These are phyloP conservation scores for Hirudinaria manillensis DNA, from an alignment of 2,888 invertebrate species.

Conservation along the genomic window DNA sequence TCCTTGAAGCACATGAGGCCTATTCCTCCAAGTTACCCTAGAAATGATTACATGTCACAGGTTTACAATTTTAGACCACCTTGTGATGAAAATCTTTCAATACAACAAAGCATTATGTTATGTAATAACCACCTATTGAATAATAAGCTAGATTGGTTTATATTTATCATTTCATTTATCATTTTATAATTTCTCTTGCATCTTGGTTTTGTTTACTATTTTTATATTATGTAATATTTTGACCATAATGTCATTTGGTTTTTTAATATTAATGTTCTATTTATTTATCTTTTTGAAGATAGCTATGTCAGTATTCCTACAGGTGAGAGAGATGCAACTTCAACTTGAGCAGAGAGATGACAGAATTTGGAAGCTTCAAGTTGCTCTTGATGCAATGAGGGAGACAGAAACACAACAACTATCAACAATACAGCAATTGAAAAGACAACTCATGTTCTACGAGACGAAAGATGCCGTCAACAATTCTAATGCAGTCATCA, in stretches of 20 bases:
- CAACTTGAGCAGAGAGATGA: slow-evolving; percentile 50
- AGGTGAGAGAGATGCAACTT: slow-evolving; percentile 46
- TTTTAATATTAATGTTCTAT: too few species aligned
- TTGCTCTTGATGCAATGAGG: slow-evolving; percentile 45
- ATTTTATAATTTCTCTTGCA: too few species aligned
- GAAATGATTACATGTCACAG: slow-evolving; percentile 2
- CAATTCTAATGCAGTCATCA: slow-evolving; percentile 49
- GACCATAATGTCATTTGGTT: too few species aligned
- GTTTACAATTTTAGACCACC: background rate
- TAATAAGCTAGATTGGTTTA: too few species aligned
- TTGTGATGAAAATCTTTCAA: too few species aligned
- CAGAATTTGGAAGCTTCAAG: slow-evolving; percentile 47
- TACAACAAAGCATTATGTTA: too few species aligned
- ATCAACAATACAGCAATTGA: slow-evolving; percentile 44
- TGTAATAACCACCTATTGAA: too few species aligned
- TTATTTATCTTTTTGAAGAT: background rate
- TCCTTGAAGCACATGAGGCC: slow-evolving; percentile 7
- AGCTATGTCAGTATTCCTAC: background rate
- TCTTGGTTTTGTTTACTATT: too few species aligned
- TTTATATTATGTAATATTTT: too few species aligned
- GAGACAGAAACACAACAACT: slow-evolving; percentile 47
- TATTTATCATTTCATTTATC: too few species aligned
- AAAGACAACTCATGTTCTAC: slow-evolving; percentile 46
- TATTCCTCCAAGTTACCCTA: background rate
- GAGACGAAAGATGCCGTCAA: slow-evolving; percentile 47